A percentile compares a stretch with the other conserved stretches of the same genome.
Conservation (phyloP, 2,113 vertebrate genomes). For the Ageneiosus marmoratus region DNA sequence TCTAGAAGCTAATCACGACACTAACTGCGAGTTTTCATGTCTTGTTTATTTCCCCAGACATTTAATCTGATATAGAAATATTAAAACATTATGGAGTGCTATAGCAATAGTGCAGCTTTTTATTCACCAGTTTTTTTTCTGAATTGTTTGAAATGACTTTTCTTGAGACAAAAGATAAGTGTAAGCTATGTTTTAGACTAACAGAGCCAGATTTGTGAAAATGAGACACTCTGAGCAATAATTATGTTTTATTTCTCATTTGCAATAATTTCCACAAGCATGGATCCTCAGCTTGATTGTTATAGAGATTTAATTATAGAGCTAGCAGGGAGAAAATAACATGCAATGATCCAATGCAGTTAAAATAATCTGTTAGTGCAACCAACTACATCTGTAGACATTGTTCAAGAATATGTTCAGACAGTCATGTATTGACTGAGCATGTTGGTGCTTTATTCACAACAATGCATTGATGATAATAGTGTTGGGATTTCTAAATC, state of each 20-base stretch:
- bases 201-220: background rate
- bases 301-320: background rate
- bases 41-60: background rate
- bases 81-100: background rate
- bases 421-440: background rate
- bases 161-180: background rate
- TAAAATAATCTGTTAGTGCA: background rate
- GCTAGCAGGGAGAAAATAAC: background rate
- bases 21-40: background rate
- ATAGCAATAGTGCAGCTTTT: background rate
- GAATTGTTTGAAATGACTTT: background rate
- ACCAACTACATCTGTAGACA: background rate
- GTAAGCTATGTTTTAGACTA: background rate
- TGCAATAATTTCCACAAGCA: background rate
- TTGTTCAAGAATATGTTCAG: background rate
- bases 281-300: background rate
- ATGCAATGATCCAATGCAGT: background rate
- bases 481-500: background rate
- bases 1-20: background rate
- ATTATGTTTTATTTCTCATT: background rate
- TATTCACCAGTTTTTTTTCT: background rate
- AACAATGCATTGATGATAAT: too few relatives aligned
- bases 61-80: background rate
- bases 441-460: background rate
- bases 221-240: background rate